phyloP scores from a whole-genome alignment of 2,113 vertebrate genomes.

The Anguilla rostrata region DNA sequence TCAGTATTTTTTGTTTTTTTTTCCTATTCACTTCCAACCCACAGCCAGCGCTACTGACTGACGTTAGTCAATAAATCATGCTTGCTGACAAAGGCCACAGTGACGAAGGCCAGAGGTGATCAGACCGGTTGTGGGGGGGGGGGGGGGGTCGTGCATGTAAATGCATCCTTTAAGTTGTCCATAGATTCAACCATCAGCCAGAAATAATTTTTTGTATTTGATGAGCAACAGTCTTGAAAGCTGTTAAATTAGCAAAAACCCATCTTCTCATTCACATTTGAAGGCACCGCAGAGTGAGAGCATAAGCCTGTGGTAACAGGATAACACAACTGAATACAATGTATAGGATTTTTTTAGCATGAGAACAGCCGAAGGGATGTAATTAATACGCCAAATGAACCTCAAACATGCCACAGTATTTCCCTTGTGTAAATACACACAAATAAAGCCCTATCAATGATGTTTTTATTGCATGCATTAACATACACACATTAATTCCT shows the following conservation, averaged over 20 bases:
- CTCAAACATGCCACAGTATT: not conserved
- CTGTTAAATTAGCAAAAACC: constrained; percentile 16
- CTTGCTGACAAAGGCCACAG: not conserved
- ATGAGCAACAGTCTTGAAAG: constrained; percentile 4
- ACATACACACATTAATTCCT: not conserved
- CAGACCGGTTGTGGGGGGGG: not conserved
- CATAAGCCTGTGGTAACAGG: constrained; percentile 5
- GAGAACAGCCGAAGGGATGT: constrained; percentile 8
- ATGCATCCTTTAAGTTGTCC: not conserved
- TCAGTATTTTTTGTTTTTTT: constrained; percentile 14
- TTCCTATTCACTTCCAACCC: constrained; percentile 19
- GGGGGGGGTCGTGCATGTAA: not conserved
- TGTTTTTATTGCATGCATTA: not conserved
- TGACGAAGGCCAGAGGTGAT: constrained; percentile 13
- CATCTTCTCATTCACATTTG: constrained; percentile 12
- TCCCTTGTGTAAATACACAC: not conserved
- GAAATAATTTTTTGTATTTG: constrained; percentile 9
- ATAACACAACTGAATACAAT: constrained; percentile 10
- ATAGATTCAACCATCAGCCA: constrained; percentile 6
- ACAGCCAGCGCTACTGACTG: not conserved
- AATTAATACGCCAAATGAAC: constrained; percentile 16
- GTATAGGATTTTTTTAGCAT: constrained; percentile 10
- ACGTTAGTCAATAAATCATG: constrained; percentile 15
- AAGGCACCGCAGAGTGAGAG: not conserved
- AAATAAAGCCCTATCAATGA: not conserved